Conservation (phyloP, 2,113 vertebrate genomes). For the Oxyura jamaicensis region DNA sequence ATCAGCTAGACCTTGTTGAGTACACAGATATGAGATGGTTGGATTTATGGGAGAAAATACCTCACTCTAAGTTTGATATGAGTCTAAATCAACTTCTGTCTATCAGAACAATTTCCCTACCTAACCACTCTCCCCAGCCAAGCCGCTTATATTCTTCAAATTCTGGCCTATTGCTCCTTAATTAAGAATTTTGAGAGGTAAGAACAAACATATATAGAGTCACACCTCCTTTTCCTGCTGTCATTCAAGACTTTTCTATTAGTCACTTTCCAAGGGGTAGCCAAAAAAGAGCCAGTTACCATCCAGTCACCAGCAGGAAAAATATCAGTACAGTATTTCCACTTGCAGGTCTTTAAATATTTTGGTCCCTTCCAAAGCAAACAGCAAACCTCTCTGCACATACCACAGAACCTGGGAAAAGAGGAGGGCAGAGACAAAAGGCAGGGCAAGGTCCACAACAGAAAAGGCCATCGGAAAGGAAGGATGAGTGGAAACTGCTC, state of each 20-base stretch:
- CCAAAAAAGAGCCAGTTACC: not conserved
- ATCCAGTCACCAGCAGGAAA: constrained; percentile 12
- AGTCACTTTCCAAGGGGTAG: not conserved
- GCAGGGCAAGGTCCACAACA: not conserved
- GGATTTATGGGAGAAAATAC: not conserved
- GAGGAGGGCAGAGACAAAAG: not conserved
- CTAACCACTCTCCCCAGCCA: not conserved
- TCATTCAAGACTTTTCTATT: constrained; percentile 35
- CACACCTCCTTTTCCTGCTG: constrained; percentile 39
- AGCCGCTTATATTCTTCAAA: not conserved
- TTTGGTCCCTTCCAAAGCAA: constrained; percentile 62
- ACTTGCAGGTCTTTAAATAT: constrained; percentile 43
- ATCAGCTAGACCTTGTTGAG: not conserved
- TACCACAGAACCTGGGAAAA: constrained; percentile 1
- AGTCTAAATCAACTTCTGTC: not conserved
- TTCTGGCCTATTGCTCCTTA: constrained; percentile 9
- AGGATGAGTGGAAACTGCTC: constrained; percentile 22
- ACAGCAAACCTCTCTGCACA: constrained; percentile 7
- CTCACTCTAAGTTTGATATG: not conserved
- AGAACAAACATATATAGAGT: constrained; percentile 22
- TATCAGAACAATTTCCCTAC: not conserved
- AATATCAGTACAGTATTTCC: constrained; percentile 36
- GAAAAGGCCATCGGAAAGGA: constrained; percentile 25
- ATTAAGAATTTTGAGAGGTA: constrained; percentile 36
- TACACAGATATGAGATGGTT: accelerated